A percentile compares a stretch with the other conserved stretches of the same genome.
These are phyloP conservation scores for Zaprionus ornatus DNA, from an alignment of 1,140 invertebrate genomes.

Conservation along the genomic window DNA sequence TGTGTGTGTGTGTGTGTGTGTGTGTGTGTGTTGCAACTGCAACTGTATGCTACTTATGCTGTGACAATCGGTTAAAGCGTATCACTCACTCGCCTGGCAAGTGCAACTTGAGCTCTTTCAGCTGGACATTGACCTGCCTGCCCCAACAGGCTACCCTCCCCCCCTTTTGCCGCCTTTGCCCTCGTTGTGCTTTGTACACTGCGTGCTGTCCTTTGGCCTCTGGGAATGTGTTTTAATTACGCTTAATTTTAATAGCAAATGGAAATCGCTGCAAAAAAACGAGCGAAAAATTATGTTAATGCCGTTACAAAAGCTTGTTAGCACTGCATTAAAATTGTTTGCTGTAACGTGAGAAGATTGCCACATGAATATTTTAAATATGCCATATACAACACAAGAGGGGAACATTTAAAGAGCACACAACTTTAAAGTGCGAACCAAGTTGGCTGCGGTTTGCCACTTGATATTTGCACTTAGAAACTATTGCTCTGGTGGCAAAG, in stretches of 20 bases:
- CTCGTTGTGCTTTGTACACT: background rate
- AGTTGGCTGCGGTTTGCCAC: background rate
- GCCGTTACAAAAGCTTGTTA: constrained; percentile 37
- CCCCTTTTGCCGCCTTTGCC: background rate
- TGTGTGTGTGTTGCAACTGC: constrained; percentile 17
- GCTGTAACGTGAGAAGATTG: constrained; percentile 7
- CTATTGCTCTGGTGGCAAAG: too few species aligned
- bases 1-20: constrained; percentile 1
- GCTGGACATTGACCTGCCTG: constrained; percentile 41
- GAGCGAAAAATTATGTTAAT: constrained; percentile 31
- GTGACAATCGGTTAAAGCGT: constrained; percentile 61
- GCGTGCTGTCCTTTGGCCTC: constrained; percentile 6
- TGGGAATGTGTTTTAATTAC: constrained; percentile 32
- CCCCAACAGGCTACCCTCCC: background rate
- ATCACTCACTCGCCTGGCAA: constrained; percentile 51
- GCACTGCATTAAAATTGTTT: constrained; percentile 27
- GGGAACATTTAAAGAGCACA: background rate
- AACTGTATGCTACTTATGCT: constrained; percentile 36
- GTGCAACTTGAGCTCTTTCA: constrained; percentile 42
- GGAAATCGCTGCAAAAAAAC: constrained; percentile 11
- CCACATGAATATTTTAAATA: constrained; percentile 22
- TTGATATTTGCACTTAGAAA: background rate
- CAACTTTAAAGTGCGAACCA: background rate
- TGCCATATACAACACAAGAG: background rate
- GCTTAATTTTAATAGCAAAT: constrained; percentile 34